Percentiles rank a stretch among this genome's conserved stretches.
These are phyloP conservation scores for sheep (Ovis aries) DNA, from an alignment of 2,113 vertebrate species.

Conservation along the genomic window DNA sequence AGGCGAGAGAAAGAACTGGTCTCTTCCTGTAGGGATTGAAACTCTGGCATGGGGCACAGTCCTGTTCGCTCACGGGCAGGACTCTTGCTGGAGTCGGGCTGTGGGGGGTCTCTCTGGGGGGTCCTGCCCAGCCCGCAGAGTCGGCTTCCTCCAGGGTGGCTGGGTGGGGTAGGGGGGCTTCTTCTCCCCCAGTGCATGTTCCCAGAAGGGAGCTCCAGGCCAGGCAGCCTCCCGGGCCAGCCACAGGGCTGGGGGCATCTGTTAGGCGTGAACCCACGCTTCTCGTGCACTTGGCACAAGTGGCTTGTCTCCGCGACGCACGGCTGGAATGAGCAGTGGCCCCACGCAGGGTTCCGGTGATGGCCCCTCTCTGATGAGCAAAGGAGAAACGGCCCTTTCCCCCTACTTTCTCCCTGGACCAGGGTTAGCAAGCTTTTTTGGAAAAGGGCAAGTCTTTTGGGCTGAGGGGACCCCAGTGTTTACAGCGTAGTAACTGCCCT, in stretches of 20 bases:
- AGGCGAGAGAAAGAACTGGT: background rate
- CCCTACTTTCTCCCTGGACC: background rate
- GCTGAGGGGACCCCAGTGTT: background rate
- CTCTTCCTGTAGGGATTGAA: background rate
- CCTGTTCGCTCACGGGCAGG: too few species aligned
- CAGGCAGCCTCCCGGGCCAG: background rate
- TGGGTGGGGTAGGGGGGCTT: background rate
- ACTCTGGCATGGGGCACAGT: background rate
- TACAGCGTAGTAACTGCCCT: background rate
- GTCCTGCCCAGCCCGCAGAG: background rate
- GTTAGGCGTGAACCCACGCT: background rate
- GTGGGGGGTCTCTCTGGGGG: background rate
- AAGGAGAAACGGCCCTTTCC: background rate
- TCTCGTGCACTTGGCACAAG: background rate
- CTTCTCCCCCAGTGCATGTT: background rate
- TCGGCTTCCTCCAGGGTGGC: background rate
- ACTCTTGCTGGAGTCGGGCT: accelerated
- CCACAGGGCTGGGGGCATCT: background rate
- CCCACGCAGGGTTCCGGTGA: background rate
- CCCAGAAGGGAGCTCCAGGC: background rate
- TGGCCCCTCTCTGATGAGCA: background rate
- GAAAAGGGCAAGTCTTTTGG: background rate
- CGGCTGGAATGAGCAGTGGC: accelerated
- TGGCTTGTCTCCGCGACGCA: background rate
- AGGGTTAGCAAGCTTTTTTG: background rate